These are phyloP conservation scores for Drosophila nr. perissopoda DNA, from an alignment of 2,888 invertebrate species.

Conservation along the genomic window DNA sequence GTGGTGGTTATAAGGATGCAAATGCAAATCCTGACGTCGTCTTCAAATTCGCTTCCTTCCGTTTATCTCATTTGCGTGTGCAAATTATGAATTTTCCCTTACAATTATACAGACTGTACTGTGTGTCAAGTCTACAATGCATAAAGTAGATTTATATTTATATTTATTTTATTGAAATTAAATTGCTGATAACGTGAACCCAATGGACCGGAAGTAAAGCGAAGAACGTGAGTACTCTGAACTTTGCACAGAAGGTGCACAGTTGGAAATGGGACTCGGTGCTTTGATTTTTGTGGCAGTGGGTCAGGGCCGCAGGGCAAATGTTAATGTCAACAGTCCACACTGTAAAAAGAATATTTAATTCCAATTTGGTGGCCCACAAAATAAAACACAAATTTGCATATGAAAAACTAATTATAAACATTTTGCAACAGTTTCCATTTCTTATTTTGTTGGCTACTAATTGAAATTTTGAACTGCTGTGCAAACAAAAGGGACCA, in stretches of 20 bases:
- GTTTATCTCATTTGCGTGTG: slow-evolving; percentile 58
- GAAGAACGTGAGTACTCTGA: slow-evolving; percentile 5
- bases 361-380: slow-evolving; percentile 62
- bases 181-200: slow-evolving; percentile 26
- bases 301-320: slow-evolving; percentile 65
- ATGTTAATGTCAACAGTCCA: slow-evolving; percentile 20
- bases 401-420: slow-evolving; percentile 76
- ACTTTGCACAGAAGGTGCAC: slow-evolving; percentile 16
- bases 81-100: slow-evolving; percentile 44
- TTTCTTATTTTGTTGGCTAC: slow-evolving; percentile 19
- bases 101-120: slow-evolving; percentile 29
- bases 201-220: slow-evolving; percentile 39
- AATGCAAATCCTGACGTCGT: slow-evolving; percentile 25
- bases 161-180: slow-evolving; percentile 30
- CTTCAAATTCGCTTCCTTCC: slow-evolving; percentile 55
- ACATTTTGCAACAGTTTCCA: slow-evolving; percentile 64
- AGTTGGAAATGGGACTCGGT: neutral
- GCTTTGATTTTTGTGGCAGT: slow-evolving; percentile 40
- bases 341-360: slow-evolving; percentile 64
- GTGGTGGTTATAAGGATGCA: neutral
- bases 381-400: slow-evolving; percentile 62
- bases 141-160: neutral
- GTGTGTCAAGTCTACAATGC: slow-evolving; percentile 5
- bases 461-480: slow-evolving; percentile 76
- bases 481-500: slow-evolving; percentile 68